Base-by-base conservation (phyloP, 2,113 vertebrate species). In the Prolemur simus region DNA sequence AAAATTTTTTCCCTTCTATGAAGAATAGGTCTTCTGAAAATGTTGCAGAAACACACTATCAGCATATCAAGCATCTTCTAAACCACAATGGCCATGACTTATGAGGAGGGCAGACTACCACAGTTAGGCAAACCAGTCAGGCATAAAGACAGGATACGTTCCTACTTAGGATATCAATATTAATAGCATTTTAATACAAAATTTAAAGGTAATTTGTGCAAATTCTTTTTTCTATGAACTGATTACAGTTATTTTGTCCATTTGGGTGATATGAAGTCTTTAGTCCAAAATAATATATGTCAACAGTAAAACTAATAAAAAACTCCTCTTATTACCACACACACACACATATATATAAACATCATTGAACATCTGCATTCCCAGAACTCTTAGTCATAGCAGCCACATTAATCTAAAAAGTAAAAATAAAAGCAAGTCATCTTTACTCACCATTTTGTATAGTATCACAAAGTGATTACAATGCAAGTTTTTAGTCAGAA, bases 381-480 rank as follows among this genome's bases (percentile, higher is more conserved):
- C 84, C 66, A 87, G 88, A 91, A 96, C 39, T 54, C 45, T 96
- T 93, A 94, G 87, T 84, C 49, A 96, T 64, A 96, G 52, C 25
- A 94, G 63, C 23, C 92, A 94, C 49, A 58, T 81, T 89, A 94
- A 89, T n/a, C 74, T 68, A 84, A 93, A 96, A 64, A 91, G 69
- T 49, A 93, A 92, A 92, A 90, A 86, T 87, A 68, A 86, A 82
- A 39, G 4, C 56, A 77, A 63, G 69, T 80, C 71, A 89, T 82
- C 60, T 92, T 54, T 68, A 56, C 37, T 86, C 14, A 68, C 4
- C 56, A 93, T 89, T 87, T 90, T 45, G 47, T 73, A 74, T 45
- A 80, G 87, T 14, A 66, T 25, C 63, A 86, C 47, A 37, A 56
- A 82, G 13, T 63, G n/a, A 52, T 60, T 69, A 73, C 14, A 37